Percentiles rank a stretch among this genome's conserved stretches.
Conservation (phyloP, 2,888 invertebrate genomes). For the Chymomyza amoena region DNA sequence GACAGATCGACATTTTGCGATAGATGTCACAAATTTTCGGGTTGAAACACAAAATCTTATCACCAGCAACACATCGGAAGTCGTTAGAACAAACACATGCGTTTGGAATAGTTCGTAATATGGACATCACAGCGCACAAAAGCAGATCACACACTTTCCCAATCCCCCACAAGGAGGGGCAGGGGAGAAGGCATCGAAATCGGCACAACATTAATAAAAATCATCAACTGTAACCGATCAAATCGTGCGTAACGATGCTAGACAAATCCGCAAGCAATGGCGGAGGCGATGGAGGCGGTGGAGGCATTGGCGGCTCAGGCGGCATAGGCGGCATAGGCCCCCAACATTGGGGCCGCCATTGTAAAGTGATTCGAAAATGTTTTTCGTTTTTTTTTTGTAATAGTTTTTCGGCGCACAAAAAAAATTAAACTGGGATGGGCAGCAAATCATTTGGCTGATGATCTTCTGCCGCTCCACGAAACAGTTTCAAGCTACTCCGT, state of each 20-base stretch:
- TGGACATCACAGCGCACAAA: background rate
- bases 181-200: background rate
- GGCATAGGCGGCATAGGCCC: background rate
- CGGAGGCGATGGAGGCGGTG: too few relatives aligned
- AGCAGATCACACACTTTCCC: background rate
- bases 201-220: constrained; percentile 1
- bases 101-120: background rate
- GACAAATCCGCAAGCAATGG: constrained; percentile 11
- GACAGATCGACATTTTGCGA: constrained; percentile 52
- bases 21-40: constrained; percentile 59
- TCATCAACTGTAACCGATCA: constrained; percentile 30
- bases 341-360: background rate
- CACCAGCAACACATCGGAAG: constrained; percentile 54
- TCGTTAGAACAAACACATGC: constrained; percentile 46
- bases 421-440: constrained; percentile 14
- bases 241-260: constrained; percentile 62
- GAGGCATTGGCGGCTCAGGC: too few relatives aligned
- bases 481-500: background rate
- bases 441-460: constrained; percentile 3
- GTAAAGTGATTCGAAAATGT: background rate
- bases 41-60: constrained; percentile 63
- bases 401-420: background rate
- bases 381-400: background rate
- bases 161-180: background rate
- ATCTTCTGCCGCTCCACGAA: background rate